These are phyloP conservation scores for Zingel zingel DNA, from an alignment of 2,113 vertebrate species.

Conservation along the genomic window DNA sequence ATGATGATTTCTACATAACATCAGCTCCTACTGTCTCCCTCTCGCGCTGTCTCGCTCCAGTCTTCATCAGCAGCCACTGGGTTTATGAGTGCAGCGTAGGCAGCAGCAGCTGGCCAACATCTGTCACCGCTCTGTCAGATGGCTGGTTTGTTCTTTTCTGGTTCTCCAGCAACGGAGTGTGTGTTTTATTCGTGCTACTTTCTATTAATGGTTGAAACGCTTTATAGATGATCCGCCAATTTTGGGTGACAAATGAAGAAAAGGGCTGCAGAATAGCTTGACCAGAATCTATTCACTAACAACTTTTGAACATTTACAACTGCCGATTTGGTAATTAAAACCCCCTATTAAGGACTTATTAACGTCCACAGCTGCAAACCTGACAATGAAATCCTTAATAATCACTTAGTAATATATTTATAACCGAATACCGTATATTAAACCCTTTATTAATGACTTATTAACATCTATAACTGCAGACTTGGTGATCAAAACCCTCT, in stretches of 20 bases:
- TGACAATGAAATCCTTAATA: background rate
- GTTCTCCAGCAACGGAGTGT: background rate
- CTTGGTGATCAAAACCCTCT: background rate
- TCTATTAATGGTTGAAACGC: background rate
- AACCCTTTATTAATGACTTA: background rate
- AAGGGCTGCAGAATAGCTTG: background rate
- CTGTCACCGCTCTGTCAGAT: constrained; percentile 13
- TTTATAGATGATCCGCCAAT: background rate
- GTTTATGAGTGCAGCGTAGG: background rate
- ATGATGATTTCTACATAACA: background rate
- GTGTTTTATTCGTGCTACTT: background rate
- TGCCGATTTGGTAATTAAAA: background rate
- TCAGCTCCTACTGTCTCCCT: background rate
- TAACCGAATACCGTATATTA: no score
- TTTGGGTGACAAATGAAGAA: background rate
- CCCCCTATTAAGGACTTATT: background rate
- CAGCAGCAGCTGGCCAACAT: constrained; percentile 16
- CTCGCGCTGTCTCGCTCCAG: background rate
- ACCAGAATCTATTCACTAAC: background rate
- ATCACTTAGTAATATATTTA: background rate
- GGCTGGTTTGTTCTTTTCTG: background rate
- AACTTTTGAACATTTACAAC: background rate
- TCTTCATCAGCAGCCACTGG: background rate
- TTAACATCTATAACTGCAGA: background rate
- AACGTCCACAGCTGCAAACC: background rate